Conservation (phyloP, 2,797 vertebrate species). For the Microchirus variegatus region DNA sequence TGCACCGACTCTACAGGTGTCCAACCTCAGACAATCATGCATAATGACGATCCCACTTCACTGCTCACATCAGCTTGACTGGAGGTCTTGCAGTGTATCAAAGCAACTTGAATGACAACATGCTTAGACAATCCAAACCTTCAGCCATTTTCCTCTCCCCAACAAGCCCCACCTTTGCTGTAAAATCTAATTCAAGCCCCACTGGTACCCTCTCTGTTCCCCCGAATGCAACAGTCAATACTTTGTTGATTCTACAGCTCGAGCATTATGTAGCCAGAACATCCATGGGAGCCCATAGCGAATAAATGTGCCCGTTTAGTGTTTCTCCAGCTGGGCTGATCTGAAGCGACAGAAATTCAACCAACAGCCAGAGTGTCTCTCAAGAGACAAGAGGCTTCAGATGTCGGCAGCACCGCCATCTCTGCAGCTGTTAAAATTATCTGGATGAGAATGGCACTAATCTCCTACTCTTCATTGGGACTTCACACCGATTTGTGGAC, state of each 20-base stretch:
- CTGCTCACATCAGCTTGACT: too few relatives aligned
- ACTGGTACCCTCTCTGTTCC: constrained; percentile 24
- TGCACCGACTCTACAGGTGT: too few relatives aligned
- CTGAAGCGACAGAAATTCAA: constrained; percentile 77
- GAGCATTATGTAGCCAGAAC: constrained; percentile 59
- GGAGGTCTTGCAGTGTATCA: too few relatives aligned
- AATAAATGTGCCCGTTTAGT: constrained; percentile 76
- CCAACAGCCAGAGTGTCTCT: constrained; percentile 76
- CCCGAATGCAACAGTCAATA: constrained; percentile 64
- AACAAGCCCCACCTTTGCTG: constrained; percentile 7
- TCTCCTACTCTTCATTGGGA: constrained; percentile 73
- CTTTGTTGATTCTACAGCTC: constrained; percentile 61
- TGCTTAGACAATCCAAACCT: constrained; percentile 12
- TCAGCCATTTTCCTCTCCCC: constrained; percentile 12
- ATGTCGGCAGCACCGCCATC: constrained; percentile 65
- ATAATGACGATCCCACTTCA: too few relatives aligned
- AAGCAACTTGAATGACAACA: neutral
- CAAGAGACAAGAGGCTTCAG: constrained; percentile 74
- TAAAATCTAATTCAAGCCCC: constrained; percentile 38
- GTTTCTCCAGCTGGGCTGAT: constrained; percentile 80
- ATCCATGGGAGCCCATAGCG: constrained; percentile 52
- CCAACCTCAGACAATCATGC: too few relatives aligned
- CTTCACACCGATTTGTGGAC: constrained; percentile 61
- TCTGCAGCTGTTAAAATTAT: constrained; percentile 83
- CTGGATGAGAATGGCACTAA: constrained; percentile 77